Base-by-base conservation (phyloP, 2,113 vertebrate genomes). In the Cygnus buccinator region DNA sequence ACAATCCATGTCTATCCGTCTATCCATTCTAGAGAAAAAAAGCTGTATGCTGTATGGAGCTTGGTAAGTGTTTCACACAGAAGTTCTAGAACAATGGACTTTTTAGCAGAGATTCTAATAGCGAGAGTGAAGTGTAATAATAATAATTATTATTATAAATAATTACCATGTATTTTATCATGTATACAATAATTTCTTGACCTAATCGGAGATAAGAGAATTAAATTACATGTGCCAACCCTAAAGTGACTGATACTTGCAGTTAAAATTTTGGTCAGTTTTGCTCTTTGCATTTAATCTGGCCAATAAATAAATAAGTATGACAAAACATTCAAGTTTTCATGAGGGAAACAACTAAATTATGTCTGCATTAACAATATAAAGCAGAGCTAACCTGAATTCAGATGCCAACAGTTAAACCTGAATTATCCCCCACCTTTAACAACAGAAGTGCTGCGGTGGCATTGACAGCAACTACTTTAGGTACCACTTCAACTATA, bases 41-140 rank as follows among this genome's bases (percentile, higher is more conserved):
- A 73, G 15, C 0, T 28, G 23, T 46, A 74, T 1, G 2, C 13
- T 11, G n/a, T n/a, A n/a, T n/a, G 18, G 50, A 93, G 23, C 6
- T 81, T 62, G 70, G 1, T 39, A 39, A 39, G 39, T 19, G 11
- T 41, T 55, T 39, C 43, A 73, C 2, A 6, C 39, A 61, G 39
- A 46, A 76, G 86, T 72, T 68, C 58, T 48, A 90, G 52, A 79
- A 61, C 57, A 93, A 44, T 3, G 70, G 25, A 85, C n/a, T 35
- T 70, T 41, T 66, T 78, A 21, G 37, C 31, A 74, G 66, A 78
- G 10, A 17, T 37, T 8, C 61, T 88, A 43, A 68, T 12, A 46
- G 57, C n/a, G 76, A 35, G 84, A 77, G 4, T 22, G 9, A 14
- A 41, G 20, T 10, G 13, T 41, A 81, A 58, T 44, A 31, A 48